These are phyloP conservation scores for Cheilosia soror DNA, from an alignment of 2,888 invertebrate species.

Conservation along the genomic window DNA sequence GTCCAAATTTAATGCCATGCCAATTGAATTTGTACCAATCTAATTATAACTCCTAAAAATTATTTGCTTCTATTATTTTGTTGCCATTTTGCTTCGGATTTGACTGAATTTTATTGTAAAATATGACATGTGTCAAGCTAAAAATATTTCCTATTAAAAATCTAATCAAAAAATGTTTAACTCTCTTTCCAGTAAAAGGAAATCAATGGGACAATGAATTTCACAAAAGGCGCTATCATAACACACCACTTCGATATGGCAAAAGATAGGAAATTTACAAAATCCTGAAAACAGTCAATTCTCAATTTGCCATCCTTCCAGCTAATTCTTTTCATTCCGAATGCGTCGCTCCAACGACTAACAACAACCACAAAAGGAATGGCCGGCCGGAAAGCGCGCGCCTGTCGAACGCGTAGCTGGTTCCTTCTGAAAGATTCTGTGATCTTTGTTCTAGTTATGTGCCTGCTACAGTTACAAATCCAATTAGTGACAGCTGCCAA, in stretches of 20 bases:
- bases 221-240: conserved; percentile 7
- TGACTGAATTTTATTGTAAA: too few relatives aligned
- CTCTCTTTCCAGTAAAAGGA: conserved; percentile 10
- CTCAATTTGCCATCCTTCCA: not conserved
- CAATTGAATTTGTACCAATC: too few relatives aligned
- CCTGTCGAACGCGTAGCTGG: conserved; percentile 78
- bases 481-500: conserved; percentile 63
- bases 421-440: conserved; percentile 79
- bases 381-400: conserved; percentile 79
- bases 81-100: too few relatives aligned
- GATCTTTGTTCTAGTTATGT: conserved; percentile 77
- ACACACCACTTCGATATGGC: conserved; percentile 4
- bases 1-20: too few relatives aligned
- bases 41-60: too few relatives aligned
- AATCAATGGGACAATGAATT: conserved; percentile 13
- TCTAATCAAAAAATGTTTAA: not conserved
- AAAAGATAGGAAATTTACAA: not conserved
- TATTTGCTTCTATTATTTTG: too few relatives aligned
- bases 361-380: conserved; percentile 75
- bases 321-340: conserved; percentile 39
- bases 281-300: conserved; percentile 5
- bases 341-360: conserved; percentile 50
- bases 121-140: too few relatives aligned
- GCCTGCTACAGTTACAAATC: conserved; percentile 70
- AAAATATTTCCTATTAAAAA: too few relatives aligned